These are phyloP conservation scores for Phragmatobia fuliginosa DNA, from an alignment of 2,888 invertebrate genomes.

Conservation along the genomic window DNA sequence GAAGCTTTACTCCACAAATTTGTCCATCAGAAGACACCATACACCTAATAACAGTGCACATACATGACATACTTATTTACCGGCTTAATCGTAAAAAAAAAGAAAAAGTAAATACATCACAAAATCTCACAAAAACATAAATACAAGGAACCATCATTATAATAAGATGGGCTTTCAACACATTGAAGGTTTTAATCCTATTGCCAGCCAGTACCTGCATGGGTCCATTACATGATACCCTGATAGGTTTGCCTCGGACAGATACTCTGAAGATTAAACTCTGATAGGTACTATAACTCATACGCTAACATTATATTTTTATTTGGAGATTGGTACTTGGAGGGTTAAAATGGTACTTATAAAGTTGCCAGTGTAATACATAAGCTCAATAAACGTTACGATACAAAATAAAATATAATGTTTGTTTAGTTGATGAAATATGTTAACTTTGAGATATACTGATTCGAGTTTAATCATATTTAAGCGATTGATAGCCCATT, in stretches of 20 bases:
- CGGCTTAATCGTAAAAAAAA: not conserved
- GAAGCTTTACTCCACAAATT: too few species aligned
- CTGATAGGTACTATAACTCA: not conserved
- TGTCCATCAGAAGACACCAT: too few species aligned
- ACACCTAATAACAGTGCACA: not conserved
- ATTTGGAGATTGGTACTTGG: not conserved
- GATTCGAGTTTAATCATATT: too few species aligned
- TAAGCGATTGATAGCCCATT: too few species aligned
- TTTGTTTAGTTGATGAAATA: too few species aligned
- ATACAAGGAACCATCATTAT: not conserved
- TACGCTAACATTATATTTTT: not conserved
- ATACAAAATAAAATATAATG: too few species aligned
- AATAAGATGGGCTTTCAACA: conserved; percentile 3
- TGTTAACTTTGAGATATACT: not conserved
- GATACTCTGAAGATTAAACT: not conserved
- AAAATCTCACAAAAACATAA: not conserved
- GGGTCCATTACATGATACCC: not conserved
- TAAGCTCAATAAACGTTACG: too few species aligned
- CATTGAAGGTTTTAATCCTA: conserved; percentile 4
- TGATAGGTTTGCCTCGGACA: not conserved
- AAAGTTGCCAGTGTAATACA: too few species aligned
- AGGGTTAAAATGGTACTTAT: not conserved
- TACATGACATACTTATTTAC: not conserved
- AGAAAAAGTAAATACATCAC: not conserved
- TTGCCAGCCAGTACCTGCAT: not conserved